A percentile compares a stretch with the other conserved stretches of the same genome.
Evolutionary conservation across 2,797 vertebrate genomes (phyloP).

Genomic region (Antrozous pallidus): DNA sequence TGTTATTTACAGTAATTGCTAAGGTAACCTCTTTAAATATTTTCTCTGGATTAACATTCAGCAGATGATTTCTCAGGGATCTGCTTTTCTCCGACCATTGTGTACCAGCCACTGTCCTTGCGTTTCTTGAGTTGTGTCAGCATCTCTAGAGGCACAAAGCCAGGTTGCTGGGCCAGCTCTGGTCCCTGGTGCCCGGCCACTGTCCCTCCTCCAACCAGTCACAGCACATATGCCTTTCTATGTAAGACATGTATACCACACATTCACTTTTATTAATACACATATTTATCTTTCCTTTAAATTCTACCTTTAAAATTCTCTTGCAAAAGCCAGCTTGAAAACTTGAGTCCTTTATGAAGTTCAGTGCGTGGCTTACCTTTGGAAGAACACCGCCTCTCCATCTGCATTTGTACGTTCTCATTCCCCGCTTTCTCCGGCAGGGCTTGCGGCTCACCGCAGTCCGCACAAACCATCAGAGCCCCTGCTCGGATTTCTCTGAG

Average conservation of each 20-base stretch:
- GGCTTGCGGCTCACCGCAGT: background rate
- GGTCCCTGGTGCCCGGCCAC: background rate
- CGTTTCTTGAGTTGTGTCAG: background rate
- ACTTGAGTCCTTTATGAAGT: background rate
- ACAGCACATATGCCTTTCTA: background rate
- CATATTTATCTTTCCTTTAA: background rate
- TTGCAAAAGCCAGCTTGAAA: background rate
- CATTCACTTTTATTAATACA: background rate
- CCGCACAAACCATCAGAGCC: background rate
- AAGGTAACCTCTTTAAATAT: background rate
- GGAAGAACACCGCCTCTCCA: background rate
- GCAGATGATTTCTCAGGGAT: background rate
- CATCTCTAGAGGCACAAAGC: accelerated
- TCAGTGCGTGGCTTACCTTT: background rate
- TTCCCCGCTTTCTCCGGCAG: background rate
- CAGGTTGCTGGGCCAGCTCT: too few relatives aligned
- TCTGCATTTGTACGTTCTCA: background rate
- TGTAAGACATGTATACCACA: background rate
- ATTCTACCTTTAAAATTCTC: background rate
- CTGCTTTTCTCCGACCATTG: background rate
- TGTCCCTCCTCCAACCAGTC: background rate
- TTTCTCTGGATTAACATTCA: background rate
- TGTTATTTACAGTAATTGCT: background rate
- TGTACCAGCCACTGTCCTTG: background rate
- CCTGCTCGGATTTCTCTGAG: background rate